Evolutionary conservation across 2,113 vertebrate species (phyloP), one percentile per base, ranked within the genome.

Genomic region (Nerophis ophidion): DNA sequence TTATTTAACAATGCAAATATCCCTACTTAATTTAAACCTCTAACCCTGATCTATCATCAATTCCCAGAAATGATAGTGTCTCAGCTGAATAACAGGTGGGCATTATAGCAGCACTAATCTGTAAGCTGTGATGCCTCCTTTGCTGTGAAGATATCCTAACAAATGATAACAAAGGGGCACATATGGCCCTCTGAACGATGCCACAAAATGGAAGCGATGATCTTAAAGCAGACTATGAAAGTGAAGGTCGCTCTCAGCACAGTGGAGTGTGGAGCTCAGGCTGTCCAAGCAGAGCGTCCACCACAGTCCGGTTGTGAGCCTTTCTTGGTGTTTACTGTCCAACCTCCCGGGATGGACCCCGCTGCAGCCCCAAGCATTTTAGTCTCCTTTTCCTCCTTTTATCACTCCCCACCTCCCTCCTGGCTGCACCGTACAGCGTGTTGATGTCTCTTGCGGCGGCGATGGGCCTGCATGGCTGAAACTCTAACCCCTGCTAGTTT

Each of bases 401-500:
- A 46, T 66, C 35, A 26, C 73, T 11, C 86, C 84, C 82, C 77
- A 79, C 51, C 74, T 66, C 80, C 80, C 90, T 68, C 89, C 85
- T 63, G 75, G 88, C 90, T 71, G 71, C 88, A 90, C 81, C 75
- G 74, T 88, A 84, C 82, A 81, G 78, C 69, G 77, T 76, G 77
- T 71, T 74, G 79, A 87, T 81, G 81, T 88, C 85, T 89, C 86
- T 74, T 63, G 82, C 86, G 84, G 77, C 71, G 65, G 75, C 76
- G 57, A 68, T 75, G 61, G 84, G 82, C 82, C 81, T 80, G 74
- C 81, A 70, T 16, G 74, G 82, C 80, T 90, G 85, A 90, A 90
- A 91, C 87, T 88, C 83, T 84, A 89, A 83, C 82, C 88, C 85
- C 79, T 84, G 81, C 84, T 87, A 87, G 84, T 84, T 89, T 88